Evolutionary conservation across 2,797 vertebrate genomes (phyloP).

Genomic region (Gallinago nigripennis): DNA sequence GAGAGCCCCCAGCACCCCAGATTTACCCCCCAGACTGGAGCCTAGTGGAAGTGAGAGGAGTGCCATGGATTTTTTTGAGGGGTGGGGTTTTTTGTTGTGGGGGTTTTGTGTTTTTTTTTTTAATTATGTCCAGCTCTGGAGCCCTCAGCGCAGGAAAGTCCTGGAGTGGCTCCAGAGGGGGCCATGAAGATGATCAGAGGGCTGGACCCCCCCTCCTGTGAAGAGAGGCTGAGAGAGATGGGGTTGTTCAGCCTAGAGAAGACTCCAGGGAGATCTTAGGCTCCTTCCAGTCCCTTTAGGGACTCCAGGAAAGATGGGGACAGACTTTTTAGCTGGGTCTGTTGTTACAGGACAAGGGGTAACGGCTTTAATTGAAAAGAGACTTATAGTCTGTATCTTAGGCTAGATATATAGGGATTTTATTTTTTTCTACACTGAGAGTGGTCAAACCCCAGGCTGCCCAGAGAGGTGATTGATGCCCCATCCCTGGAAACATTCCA

Average conservation of each 20-base stretch:
- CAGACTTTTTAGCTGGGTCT: not conserved
- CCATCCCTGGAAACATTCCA: not conserved
- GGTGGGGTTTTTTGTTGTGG: too few species aligned
- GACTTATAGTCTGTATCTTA: not conserved
- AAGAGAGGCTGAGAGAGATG: not conserved
- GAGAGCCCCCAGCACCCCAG: fast-evolving
- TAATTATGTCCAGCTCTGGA: not conserved
- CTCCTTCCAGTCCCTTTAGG: not conserved
- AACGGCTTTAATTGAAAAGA: not conserved
- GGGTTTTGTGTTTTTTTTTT: not conserved
- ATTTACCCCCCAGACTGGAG: not conserved
- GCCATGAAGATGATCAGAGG: not conserved
- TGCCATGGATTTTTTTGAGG: not conserved
- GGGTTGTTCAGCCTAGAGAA: not conserved
- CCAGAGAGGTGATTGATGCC: not conserved
- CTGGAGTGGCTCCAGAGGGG: not conserved
- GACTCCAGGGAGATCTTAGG: not conserved
- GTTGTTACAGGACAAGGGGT: not conserved
- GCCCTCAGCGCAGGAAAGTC: not conserved
- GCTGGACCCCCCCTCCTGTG: not conserved
- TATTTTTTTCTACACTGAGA: not conserved
- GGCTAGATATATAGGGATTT: not conserved
- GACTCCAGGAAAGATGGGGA: not conserved
- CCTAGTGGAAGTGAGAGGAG: not conserved
- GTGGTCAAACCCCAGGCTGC: not conserved